Evolutionary conservation across 2,113 vertebrate species (phyloP).

Genomic region (Phocoena phocoena): DNA sequence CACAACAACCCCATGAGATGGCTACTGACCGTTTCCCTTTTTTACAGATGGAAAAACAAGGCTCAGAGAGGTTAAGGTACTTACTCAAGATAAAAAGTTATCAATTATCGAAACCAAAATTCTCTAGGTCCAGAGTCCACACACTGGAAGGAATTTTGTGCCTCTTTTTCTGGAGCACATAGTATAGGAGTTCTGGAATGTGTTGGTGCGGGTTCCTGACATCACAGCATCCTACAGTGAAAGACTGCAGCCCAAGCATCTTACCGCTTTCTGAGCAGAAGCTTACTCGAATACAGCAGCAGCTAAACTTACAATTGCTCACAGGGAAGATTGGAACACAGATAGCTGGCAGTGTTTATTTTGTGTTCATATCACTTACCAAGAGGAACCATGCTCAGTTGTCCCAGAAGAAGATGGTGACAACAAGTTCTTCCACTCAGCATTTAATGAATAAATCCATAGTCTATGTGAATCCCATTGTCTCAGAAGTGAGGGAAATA

Average conservation of each 20-base stretch:
- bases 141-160: not conserved
- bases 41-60: not conserved
- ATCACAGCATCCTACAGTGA: not conserved
- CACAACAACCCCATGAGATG: not conserved
- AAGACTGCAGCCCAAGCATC: not conserved
- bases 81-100: not conserved
- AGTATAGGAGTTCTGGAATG: not conserved
- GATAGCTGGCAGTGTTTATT: slow-evolving; percentile 13
- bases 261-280: not conserved
- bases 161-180: not conserved
- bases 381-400: slow-evolving; percentile 27
- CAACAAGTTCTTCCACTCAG: slow-evolving; percentile 53
- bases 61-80: not conserved
- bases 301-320: not conserved
- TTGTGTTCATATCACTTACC: slow-evolving; percentile 50
- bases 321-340: not conserved
- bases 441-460: slow-evolving; percentile 67
- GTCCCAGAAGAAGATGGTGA: not conserved
- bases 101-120: not conserved
- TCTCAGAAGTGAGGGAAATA: slow-evolving; percentile 66
- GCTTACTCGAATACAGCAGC: not conserved
- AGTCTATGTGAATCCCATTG: slow-evolving; percentile 42
- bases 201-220: not conserved
- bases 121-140: not conserved
- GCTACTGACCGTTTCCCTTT: not conserved